Conservation (phyloP, 1,140 invertebrate genomes). For the Carcinoscorpius rotundicauda region DNA sequence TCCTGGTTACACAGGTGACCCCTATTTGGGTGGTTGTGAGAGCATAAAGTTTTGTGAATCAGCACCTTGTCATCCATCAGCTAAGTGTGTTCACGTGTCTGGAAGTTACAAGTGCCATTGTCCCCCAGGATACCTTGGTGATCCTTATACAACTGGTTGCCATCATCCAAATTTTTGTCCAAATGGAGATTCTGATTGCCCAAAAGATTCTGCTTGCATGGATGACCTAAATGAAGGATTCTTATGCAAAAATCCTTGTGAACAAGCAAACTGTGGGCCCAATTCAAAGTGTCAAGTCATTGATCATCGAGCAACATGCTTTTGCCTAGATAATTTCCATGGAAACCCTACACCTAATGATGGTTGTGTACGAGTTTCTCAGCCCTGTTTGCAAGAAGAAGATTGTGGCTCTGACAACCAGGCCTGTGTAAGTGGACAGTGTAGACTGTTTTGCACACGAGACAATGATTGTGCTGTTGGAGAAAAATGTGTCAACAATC, state of each 20-base stretch:
- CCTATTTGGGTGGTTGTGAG: conserved; percentile 38
- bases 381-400: conserved; percentile 50
- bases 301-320: conserved; percentile 57
- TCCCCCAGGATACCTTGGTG: conserved; percentile 57
- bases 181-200: conserved; percentile 59
- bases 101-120: conserved; percentile 58
- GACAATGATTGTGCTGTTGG: conserved; percentile 61
- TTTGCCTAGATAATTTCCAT: conserved; percentile 56
- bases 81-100: conserved; percentile 53
- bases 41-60: conserved; percentile 44
- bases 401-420: conserved; percentile 55
- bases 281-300: conserved; percentile 63
- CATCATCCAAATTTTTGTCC: conserved; percentile 54
- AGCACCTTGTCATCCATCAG: conserved; percentile 64
- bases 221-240: conserved; percentile 47
- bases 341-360: conserved; percentile 44
- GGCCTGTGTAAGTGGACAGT: conserved; percentile 66
- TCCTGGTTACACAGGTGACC: conserved; percentile 36
- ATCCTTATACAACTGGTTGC: conserved; percentile 52
- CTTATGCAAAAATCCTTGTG: conserved; percentile 70
- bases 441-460: conserved; percentile 65
- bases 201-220: conserved; percentile 54
- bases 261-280: conserved; percentile 52
- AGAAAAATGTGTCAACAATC: conserved; percentile 62
- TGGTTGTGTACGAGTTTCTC: conserved; percentile 55